phyloP scores from a whole-genome alignment of 2,113 vertebrate species.

The Columba janthina region DNA sequence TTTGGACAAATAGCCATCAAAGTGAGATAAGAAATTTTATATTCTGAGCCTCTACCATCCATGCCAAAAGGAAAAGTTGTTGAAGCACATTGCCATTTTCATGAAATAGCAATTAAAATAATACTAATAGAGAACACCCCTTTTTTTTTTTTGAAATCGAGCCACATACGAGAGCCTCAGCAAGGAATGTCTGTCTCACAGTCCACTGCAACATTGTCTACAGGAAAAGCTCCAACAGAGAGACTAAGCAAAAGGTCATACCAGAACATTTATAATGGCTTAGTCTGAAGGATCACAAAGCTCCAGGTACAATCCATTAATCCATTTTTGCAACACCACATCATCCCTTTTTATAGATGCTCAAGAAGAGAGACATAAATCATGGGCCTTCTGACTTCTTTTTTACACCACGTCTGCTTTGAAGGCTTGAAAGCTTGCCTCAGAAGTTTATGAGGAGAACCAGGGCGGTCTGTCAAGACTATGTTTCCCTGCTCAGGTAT shows the following conservation, averaged over 20 bases:
- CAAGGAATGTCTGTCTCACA: neutral
- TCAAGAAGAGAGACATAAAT: neutral
- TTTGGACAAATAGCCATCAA: neutral
- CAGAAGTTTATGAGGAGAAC: constrained; percentile 23
- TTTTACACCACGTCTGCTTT: neutral
- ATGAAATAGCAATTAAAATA: neutral
- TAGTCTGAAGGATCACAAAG: neutral
- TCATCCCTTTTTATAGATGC: neutral
- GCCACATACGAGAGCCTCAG: neutral
- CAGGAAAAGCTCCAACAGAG: neutral
- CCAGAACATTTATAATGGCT: neutral
- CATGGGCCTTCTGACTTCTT: neutral
- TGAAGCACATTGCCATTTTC: neutral
- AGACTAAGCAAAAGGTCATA: neutral
- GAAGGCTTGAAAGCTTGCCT: constrained; percentile 2
- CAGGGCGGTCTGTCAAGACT: neutral
- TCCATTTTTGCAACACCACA: neutral
- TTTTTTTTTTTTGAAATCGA: neutral
- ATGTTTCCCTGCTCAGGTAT: neutral
- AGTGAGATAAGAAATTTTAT: neutral
- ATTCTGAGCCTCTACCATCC: neutral
- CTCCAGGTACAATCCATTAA: constrained; percentile 1
- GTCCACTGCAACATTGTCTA: neutral
- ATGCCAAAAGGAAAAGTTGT: neutral
- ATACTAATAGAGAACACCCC: neutral